These are phyloP conservation scores for Iphiclides podalirius DNA, from an alignment of 2,888 invertebrate species.

Conservation along the genomic window DNA sequence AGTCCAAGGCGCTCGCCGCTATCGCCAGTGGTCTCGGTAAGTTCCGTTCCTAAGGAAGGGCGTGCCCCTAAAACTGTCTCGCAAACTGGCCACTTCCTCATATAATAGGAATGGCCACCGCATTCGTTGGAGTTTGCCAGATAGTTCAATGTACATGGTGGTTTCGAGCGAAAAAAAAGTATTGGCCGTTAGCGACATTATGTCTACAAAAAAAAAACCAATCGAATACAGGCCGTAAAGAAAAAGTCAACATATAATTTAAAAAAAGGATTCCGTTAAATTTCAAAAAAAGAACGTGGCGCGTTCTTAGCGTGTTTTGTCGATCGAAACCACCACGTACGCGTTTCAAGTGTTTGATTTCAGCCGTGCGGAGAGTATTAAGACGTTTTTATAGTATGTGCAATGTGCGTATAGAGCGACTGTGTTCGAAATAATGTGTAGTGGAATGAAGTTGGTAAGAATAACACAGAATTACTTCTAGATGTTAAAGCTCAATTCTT, in stretches of 20 bases:
- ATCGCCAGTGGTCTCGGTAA: slow-evolving; percentile 95
- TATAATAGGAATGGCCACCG: background rate
- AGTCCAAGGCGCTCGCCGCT: slow-evolving; percentile 93
- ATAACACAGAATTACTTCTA: slow-evolving; percentile 50
- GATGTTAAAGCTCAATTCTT: slow-evolving; percentile 37
- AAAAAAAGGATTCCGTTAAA: background rate
- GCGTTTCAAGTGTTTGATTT: slow-evolving; percentile 50
- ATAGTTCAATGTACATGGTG: slow-evolving; percentile 60
- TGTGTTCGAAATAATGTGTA: slow-evolving; percentile 48
- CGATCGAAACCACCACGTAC: slow-evolving; percentile 50
- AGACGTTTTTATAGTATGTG: slow-evolving; percentile 45
- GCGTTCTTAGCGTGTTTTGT: slow-evolving; percentile 20
- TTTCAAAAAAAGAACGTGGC: background rate
- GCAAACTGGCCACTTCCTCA: slow-evolving; percentile 31
- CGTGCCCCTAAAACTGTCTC: slow-evolving; percentile 31
- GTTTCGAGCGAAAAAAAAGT: slow-evolving; percentile 36
- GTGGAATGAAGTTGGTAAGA: slow-evolving; percentile 63
- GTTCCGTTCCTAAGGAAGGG: slow-evolving; percentile 65
- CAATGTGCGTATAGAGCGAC: slow-evolving; percentile 42
- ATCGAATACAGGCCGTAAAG: background rate
- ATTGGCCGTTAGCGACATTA: too few relatives aligned
- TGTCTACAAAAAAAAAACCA: background rate
- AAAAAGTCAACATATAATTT: background rate
- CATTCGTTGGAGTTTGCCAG: slow-evolving; percentile 46
- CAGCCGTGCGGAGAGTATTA: slow-evolving; percentile 50